Evolutionary conservation across 2,797 vertebrate species (phyloP).

Genomic region (Dryobates pubescens): DNA sequence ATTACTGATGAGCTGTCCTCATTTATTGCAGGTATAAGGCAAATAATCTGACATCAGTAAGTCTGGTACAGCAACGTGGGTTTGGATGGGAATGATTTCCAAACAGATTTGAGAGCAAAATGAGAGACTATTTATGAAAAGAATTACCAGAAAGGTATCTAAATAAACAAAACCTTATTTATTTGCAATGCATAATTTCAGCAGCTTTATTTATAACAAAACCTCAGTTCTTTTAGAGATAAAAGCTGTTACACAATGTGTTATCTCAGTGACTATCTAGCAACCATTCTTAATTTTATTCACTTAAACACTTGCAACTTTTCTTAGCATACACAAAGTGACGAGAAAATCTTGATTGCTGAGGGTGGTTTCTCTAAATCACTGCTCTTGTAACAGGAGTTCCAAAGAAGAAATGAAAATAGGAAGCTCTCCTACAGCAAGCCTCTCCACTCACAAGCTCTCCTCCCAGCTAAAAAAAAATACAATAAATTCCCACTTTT

Average conservation of each 20-base stretch:
- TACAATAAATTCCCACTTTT: not conserved
- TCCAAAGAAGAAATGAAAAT: not conserved
- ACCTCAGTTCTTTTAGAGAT: not conserved
- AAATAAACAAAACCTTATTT: conserved; percentile 21
- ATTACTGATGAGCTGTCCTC: conserved; percentile 7
- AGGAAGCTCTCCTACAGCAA: not conserved
- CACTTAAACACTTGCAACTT: conserved; percentile 18
- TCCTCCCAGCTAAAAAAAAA: not conserved
- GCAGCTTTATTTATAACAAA: conserved; percentile 1
- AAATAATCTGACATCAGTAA: not conserved
- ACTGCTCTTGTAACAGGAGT: not conserved
- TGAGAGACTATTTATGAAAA: conserved; percentile 3
- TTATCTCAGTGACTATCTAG: conserved; percentile 25
- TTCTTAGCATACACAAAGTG: not conserved
- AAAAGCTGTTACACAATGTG: not conserved
- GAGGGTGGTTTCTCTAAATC: conserved; percentile 2
- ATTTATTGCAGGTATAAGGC: not conserved
- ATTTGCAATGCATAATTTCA: conserved; percentile 31
- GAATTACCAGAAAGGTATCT: not conserved
- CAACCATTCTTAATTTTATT: conserved; percentile 30
- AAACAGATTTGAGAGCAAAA: conserved; percentile 20
- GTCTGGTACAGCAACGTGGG: not conserved
- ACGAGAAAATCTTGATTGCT: conserved; percentile 21
- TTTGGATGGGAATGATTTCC: conserved; percentile 9
- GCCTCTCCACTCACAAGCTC: not conserved